These are phyloP conservation scores for Drosophila equinoxialis DNA, from an alignment of 1,140 invertebrate genomes.

Conservation along the genomic window DNA sequence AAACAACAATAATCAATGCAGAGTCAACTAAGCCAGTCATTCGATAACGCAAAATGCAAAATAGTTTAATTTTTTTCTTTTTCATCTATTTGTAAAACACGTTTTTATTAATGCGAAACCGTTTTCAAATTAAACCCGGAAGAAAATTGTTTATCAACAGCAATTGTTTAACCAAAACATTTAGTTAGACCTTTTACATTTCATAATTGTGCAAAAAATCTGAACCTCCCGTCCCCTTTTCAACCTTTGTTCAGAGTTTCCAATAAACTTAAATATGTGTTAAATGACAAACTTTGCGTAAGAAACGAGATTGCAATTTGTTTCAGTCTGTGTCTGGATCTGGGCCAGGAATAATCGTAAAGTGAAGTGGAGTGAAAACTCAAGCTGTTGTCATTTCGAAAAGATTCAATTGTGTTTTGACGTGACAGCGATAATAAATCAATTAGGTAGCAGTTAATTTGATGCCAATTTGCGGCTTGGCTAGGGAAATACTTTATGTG, in stretches of 20 bases:
- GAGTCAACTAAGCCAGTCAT: conserved; percentile 33
- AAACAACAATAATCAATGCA: conserved; percentile 41
- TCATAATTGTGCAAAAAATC: conserved; percentile 38
- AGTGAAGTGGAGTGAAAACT: conserved; percentile 2
- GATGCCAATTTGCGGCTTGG: conserved; percentile 42
- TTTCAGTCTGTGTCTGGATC: neutral
- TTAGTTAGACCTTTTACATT: conserved; percentile 42
- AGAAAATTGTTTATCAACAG: conserved; percentile 28
- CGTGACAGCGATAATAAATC: conserved; percentile 74
- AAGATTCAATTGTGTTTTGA: conserved; percentile 25
- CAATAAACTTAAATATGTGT: conserved; percentile 41
- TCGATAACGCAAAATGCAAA: conserved; percentile 62
- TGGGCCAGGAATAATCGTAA: conserved; percentile 12
- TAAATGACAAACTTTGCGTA: conserved; percentile 47
- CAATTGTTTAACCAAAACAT: conserved; percentile 35
- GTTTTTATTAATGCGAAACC: conserved; percentile 40
- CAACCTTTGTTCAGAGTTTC: neutral
- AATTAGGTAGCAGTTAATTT: conserved; percentile 63
- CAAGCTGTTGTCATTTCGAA: conserved; percentile 24
- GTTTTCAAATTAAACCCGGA: conserved; percentile 56
- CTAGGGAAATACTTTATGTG: conserved; percentile 13
- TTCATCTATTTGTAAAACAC: conserved; percentile 30
- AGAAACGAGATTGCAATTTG: conserved; percentile 28
- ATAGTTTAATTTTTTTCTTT: conserved; percentile 44
- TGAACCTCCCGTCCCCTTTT: neutral